Base-by-base conservation (phyloP, 2,797 vertebrate genomes). In the Glyptemys insculpta region DNA sequence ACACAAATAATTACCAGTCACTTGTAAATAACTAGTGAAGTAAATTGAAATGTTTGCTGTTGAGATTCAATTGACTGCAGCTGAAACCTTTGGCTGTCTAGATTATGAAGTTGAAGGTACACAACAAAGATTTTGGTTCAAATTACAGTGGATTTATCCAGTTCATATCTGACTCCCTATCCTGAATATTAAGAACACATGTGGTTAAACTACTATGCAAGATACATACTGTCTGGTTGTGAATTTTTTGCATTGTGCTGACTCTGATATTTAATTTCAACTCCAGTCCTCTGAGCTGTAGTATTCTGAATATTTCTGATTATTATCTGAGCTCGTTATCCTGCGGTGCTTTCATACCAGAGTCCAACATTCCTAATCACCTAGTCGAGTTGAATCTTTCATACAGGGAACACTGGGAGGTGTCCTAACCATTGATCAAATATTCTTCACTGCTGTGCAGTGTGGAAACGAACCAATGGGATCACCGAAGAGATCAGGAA, bases 161-260 rank as follows among this genome's bases (percentile, higher is more conserved):
- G 96, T 97, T 97, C 96, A 95, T 97, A 96, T 97, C 95, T 96
- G 93, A 94, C 93, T 96, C 88, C 93, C 87, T 94, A 81, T 2
- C 12, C 57, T 87, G 79, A 91, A 91, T 98, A 97, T 97, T 97
- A 95, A 96, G 92, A 97, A 97, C 96, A 97, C 81, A 81, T 97
- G 97, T 98, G 95, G 91, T 94, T 96, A 96, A 95, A 96, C 74
- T 96, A 93, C 97, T 97, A 95, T 97, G 89, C 95, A 94, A 97
- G 92, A 94, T 94, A 97, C 88, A 95, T 93, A 94, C 72, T 8
- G 53, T 93, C 95, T 41, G 91, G 94, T 94, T 97, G 93, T 93
- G 95, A 97, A 96, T 95, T 97, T 97, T 96, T 97, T 93, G 88
- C 83, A 82, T 95, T 95, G 47, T 96, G 95, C 96, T 96, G 96